Conservation (phyloP, 2,113 vertebrate genomes). For the human (Homo sapiens) region DNA sequence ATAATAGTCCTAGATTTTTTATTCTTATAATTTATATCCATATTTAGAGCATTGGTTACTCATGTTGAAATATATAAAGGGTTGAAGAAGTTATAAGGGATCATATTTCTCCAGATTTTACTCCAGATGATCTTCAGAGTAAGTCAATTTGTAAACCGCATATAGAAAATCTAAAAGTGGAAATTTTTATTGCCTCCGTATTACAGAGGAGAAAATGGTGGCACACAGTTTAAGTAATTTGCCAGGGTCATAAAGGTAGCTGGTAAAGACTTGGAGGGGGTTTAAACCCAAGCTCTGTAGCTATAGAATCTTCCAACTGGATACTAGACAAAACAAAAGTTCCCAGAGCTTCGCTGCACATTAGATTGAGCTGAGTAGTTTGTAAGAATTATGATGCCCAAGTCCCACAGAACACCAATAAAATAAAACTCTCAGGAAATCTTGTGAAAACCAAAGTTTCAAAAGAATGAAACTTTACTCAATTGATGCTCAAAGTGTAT, state of each 20-base stretch:
- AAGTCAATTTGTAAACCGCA: background rate
- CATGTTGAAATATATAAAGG: background rate
- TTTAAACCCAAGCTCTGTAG: background rate
- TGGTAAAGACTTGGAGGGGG: background rate
- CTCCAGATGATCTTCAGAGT: background rate
- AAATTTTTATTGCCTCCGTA: background rate
- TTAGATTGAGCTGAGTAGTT: background rate
- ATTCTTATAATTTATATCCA: background rate
- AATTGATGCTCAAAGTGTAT: background rate
- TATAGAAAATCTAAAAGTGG: background rate
- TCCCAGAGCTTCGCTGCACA: background rate
- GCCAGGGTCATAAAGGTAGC: background rate
- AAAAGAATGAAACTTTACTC: background rate
- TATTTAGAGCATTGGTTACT: background rate
- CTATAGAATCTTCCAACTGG: background rate
- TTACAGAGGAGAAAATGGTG: background rate
- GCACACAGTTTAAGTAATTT: background rate
- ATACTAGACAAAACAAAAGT: background rate
- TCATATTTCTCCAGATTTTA: slow-evolving; percentile 12
- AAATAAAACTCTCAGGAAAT: background rate
- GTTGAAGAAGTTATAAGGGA: slow-evolving; percentile 17
- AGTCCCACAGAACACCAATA: background rate
- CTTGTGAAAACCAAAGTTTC: no score
- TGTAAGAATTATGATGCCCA: background rate
- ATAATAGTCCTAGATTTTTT: background rate